A percentile compares a stretch with the other conserved stretches of the same genome.
These are phyloP conservation scores for Caenorhabditis tropicalis DNA, from an alignment of 1,140 invertebrate genomes.

Conservation along the genomic window DNA sequence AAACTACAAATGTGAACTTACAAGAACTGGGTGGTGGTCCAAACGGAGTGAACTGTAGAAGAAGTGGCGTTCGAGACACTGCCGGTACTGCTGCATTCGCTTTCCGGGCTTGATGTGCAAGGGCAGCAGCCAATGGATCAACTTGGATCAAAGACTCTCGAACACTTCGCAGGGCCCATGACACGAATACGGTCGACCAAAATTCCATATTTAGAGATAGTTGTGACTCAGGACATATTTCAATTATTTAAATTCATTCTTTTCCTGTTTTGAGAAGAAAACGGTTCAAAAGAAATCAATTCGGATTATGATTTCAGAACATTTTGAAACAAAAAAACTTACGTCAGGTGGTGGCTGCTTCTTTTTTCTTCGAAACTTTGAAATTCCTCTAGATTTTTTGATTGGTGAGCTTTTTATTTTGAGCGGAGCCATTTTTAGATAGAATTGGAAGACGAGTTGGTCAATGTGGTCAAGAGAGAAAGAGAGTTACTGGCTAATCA, in stretches of 20 bases:
- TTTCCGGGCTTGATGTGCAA: constrained; percentile 45
- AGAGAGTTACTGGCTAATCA: constrained; percentile 33
- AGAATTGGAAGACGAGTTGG: neutral
- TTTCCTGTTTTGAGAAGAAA: neutral
- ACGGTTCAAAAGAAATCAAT: neutral
- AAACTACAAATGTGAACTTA: constrained; percentile 26
- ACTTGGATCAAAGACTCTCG: constrained; percentile 53
- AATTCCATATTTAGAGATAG: constrained; percentile 16
- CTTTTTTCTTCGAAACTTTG: constrained; percentile 23
- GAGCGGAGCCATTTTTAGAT: constrained; percentile 3
- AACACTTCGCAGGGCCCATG: constrained; percentile 54
- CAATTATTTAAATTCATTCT: too few species aligned
- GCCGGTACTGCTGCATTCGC: neutral
- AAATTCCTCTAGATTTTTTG: constrained; percentile 2
- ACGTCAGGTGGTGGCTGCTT: constrained; percentile 39
- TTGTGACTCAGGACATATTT: neutral
- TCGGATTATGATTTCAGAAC: neutral
- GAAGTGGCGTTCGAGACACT: constrained; percentile 50
- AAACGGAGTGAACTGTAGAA: constrained; percentile 56
- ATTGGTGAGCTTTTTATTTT: neutral
- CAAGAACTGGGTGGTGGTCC: constrained; percentile 27
- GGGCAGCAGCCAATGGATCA: constrained; percentile 53
- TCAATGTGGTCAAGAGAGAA: constrained; percentile 40
- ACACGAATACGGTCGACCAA: constrained; percentile 50
- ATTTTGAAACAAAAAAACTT: neutral